A percentile compares a stretch with the other conserved stretches of the same genome.
phyloP scores from a whole-genome alignment of 2,113 vertebrate genomes.

The Hydrochoerus hydrochaeris region DNA sequence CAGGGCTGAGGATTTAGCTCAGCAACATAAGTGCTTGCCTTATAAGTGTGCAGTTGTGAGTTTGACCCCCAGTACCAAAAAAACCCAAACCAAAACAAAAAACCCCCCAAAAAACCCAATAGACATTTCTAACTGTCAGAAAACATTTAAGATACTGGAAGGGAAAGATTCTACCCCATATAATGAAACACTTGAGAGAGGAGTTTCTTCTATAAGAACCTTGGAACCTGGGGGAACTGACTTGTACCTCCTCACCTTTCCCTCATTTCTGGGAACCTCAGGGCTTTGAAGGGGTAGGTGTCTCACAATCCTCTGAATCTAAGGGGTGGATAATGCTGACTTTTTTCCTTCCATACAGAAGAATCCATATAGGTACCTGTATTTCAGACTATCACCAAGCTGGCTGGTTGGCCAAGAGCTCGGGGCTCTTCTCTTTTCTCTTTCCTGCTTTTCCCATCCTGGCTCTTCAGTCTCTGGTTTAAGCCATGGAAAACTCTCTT shows the following conservation, averaged over 20 bases:
- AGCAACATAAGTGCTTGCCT: no score
- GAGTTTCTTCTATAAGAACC: conserved; percentile 18
- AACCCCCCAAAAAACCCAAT: no score
- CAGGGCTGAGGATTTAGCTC: no score
- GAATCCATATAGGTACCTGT: neutral
- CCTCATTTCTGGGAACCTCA: neutral
- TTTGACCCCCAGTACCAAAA: no score
- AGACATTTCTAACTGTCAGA: neutral
- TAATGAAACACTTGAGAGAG: neutral
- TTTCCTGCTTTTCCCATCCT: conserved; percentile 33
- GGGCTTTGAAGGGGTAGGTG: neutral
- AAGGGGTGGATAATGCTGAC: neutral
- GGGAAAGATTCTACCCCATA: neutral
- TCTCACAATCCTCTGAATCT: neutral
- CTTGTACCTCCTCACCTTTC: neutral
- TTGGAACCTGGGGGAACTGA: neutral
- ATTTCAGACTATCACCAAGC: conserved; percentile 44
- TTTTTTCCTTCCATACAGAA: conserved; percentile 56
- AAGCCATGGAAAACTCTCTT: conserved; percentile 56
- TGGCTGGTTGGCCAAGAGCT: conserved; percentile 47
- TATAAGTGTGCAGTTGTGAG: no score
- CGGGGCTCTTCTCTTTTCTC: conserved; percentile 23
- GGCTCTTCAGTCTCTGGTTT: conserved; percentile 56
- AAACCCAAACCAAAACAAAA: no score
- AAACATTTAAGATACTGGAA: neutral